Evolutionary conservation across 2,113 vertebrate species (phyloP).

Genomic region (Rhombomys opimus): DNA sequence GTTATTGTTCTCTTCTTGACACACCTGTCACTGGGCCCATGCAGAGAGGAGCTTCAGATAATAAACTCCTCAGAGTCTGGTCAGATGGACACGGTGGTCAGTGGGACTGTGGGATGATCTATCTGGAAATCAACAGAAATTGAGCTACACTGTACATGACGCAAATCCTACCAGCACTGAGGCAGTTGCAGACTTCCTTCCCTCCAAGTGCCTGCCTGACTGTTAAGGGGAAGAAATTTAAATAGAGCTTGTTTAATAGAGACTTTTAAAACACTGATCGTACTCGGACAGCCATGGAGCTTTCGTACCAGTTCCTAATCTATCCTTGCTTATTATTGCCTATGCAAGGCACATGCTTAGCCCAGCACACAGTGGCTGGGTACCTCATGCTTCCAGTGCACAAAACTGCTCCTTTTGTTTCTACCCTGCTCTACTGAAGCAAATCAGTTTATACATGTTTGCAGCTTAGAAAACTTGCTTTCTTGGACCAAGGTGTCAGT

Average conservation of each 20-base stretch:
- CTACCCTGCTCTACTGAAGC: neutral
- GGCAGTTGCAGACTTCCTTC: neutral
- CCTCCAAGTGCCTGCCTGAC: neutral
- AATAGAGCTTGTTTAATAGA: neutral
- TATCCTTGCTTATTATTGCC: neutral
- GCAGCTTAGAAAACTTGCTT: neutral
- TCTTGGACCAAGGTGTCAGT: too few species aligned
- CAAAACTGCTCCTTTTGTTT: neutral
- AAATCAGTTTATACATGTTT: neutral
- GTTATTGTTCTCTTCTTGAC: constrained; percentile 86
- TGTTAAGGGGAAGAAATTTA: neutral
- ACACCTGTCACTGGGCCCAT: constrained; percentile 81
- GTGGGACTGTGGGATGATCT: constrained; percentile 50
- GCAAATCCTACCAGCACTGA: accelerated
- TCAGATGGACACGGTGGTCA: constrained; percentile 63
- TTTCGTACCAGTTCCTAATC: neutral
- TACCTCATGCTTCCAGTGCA: accelerated
- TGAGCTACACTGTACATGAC: neutral
- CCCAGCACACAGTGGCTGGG: too few species aligned
- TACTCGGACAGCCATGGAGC: neutral
- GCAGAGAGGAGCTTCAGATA: constrained; percentile 80
- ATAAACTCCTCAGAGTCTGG: constrained; percentile 63
- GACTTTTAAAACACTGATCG: neutral
- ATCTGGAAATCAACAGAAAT: constrained; percentile 65
- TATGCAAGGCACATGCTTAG: neutral